phyloP scores from a whole-genome alignment of 1,140 invertebrate species.

The Drosophila sturtevanti region DNA sequence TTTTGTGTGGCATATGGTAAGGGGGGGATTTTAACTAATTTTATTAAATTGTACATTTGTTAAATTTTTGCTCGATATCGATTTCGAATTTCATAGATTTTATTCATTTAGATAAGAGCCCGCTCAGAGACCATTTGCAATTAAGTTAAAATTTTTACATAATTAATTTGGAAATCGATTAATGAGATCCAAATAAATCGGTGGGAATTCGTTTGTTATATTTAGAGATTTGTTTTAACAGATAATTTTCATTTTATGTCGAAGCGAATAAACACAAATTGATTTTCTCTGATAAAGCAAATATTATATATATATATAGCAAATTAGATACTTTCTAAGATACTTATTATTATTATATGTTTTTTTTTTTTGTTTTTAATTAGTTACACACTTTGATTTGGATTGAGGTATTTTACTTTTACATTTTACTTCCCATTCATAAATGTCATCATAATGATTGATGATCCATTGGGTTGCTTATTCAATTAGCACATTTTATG shows the following conservation, averaged over 20 bases:
- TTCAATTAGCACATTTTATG: slow-evolving; percentile 78
- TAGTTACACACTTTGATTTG: slow-evolving; percentile 21
- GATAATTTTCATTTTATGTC: background rate
- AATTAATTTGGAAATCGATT: slow-evolving; percentile 68
- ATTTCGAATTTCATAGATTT: slow-evolving; percentile 35
- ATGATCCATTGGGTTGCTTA: slow-evolving; percentile 67
- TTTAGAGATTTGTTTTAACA: background rate
- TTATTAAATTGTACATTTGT: slow-evolving; percentile 71
- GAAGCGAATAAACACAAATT: background rate
- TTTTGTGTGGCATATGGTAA: slow-evolving; percentile 13
- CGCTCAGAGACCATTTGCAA: slow-evolving; percentile 57
- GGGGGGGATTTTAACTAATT: slow-evolving; percentile 71
- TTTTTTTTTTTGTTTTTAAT: slow-evolving; percentile 1
- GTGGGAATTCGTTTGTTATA: slow-evolving; percentile 37
- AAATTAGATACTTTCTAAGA: background rate
- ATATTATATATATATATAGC: background rate
- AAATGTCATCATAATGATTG: slow-evolving; percentile 62
- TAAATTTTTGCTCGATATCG: slow-evolving; percentile 55
- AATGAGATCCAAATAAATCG: slow-evolving; percentile 14
- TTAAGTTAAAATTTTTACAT: slow-evolving; percentile 69
- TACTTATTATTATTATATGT: background rate
- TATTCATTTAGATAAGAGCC: slow-evolving; percentile 30
- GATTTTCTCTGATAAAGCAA: background rate
- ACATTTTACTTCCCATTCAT: slow-evolving; percentile 47
- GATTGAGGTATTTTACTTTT: slow-evolving; percentile 4